Evolutionary conservation across 2,797 vertebrate genomes (phyloP), one percentile per base, ranked within the genome.

Genomic region (Smutsia gigantea): DNA sequence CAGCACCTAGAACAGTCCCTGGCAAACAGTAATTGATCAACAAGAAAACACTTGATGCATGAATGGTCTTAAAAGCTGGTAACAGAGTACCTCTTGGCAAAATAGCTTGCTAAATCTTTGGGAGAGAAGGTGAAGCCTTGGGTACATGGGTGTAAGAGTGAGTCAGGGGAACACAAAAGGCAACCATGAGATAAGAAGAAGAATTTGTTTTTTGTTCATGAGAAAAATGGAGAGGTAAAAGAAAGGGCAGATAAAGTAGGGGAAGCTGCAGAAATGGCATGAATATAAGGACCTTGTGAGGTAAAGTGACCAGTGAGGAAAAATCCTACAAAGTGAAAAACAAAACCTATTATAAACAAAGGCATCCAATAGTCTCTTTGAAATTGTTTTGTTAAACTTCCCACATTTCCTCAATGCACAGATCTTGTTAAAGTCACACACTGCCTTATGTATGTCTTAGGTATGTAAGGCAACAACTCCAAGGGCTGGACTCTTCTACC

Each of bases 51-150:
- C 0, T 17, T 89, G 37, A 63, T 61, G 9, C 61, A 71, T 49
- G 11, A 81, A 55, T 17, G 51, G 7, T 34, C 61, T 92, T 81
- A 63, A 87, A 83, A 94, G 12, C 17, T 64, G 42, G 12, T 39
- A 95, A 69, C 4, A 93, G 27, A 71, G 63, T 90, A 51, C 93
- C 29, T 72, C 71, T 68, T 64, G 53, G 53, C 12, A 88, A 94
- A 87, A 75, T 69, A 72, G 4, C 17, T 57, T 66, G 5, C 11
- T 69, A 93, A 90, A 27, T 69, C n/a, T 53, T 78, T 68, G 18
- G 63, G 11, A 64, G 27, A 87, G 19, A 77, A 84, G 18, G 23
- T 13, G 5, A 81, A 87, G n/a, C 37, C 34, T 68, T 42, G 14
- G 46, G 39, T 25, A n/a, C 46, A 27, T 59, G 53, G n/a, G 9